Base-by-base conservation (phyloP, 2,113 vertebrate genomes). In the Mesocricetus auratus region DNA sequence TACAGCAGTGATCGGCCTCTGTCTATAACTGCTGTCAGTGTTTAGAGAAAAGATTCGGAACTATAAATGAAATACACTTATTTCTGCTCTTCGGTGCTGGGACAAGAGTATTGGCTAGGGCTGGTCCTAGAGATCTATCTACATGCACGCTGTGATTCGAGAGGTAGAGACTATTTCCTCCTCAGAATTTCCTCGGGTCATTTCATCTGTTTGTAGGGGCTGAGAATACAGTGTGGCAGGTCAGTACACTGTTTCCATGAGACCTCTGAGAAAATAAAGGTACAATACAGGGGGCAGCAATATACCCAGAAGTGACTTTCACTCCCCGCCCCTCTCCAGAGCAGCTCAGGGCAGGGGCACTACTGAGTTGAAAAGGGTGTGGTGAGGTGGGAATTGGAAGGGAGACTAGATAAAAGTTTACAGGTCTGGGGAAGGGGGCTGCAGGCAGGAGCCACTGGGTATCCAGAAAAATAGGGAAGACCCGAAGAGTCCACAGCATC, bases 241-340 rank as follows among this genome's bases (percentile, higher is more conserved):
- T 62, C 53, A 68, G 47, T 29, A 58, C 50, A 58, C 42, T 88
- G 47, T 93, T 95, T 78, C 71, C 45, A 62, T 31, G 90, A 94
- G 87, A 86, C 47, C 36, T 66, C 85, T 62, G 60, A 66, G 39
- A 58, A 97, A 94, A 95, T 75, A 64, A 68, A 86, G 83, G n/a
- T 42, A 47, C 2, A 73, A 24, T 33, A 8, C 42, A 81, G 33
- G 53, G 26, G 69, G 68, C 22, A 33, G 13, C 58, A 83, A 79
- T 64, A 75, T 11, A 85, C 16, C 31, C 31, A 53, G 64, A 90
- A 89, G 77, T 45, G 19, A 42, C 29, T 47, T 17, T 39, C 71
- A 85, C 33, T 42, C 16, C 45, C 7, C 45, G 31, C 0, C 1
- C 56, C 29, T 21, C 19, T 39, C 45, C 45, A 58, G 60, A 81